Evolutionary conservation across 2,113 vertebrate genomes (phyloP), one percentile per base, ranked within the genome.

Genomic region (Crocuta crocuta): DNA sequence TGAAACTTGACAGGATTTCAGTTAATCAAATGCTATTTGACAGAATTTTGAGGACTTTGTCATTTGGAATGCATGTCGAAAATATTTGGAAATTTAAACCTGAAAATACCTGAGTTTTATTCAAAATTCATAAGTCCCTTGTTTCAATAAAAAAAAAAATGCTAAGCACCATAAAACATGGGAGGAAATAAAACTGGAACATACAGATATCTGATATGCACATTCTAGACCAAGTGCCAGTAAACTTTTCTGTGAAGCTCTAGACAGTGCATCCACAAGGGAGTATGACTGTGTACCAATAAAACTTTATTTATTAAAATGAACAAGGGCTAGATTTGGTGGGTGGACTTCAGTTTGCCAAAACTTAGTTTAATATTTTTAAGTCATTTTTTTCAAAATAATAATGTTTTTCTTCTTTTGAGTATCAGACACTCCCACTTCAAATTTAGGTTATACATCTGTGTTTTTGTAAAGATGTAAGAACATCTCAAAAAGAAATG

Each of bases 311-410:
- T 92, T 92, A 26, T 2, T 43, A 78, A 96, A 95, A 8, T 16
- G 13, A 53, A 1, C 17, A 61, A 50, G 23, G 17, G 1, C 26
- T 39, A 43, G 11, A n/a, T 96, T 97, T 94, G 21, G 26, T 95
- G 23, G 9, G 5, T 61, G 50, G 39, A 3, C 21, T 91, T 0
- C 11, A 35, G 11, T 35, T 93, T 95, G 2, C 79, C 70, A 83
- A 68, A 7, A 5, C 6, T n/a, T 31, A 39, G 4, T 89, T 86
- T 80, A 85, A 21, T 16, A 78, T 65, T 55, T 95, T 93, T 45
- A 84, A 96, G n/a, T 19, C 7, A 5, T 55, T 73, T 76, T 76
- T 93, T 82, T 48, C 48, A 91, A 90, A 92, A 79, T 90, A n/a
- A 53, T 71, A 63, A 39, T 28, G 8, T 12, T 84, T 91, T 95